phyloP scores from a whole-genome alignment of 2,888 invertebrate genomes.

The Norana najaformis region DNA sequence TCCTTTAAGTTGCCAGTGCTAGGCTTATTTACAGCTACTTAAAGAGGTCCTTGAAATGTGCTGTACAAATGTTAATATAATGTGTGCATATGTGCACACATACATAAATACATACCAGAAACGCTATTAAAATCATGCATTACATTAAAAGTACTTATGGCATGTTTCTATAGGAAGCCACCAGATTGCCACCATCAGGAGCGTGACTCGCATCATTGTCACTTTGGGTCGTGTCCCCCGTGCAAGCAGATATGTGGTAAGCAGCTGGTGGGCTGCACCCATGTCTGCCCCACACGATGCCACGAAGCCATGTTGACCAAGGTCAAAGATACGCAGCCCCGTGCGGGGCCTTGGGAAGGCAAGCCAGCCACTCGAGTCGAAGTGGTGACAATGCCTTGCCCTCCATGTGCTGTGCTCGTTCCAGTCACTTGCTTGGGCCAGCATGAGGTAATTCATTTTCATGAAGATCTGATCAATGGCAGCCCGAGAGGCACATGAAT shows the following conservation, averaged over 20 bases:
- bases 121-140: background rate
- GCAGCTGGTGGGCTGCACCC: conserved; percentile 50
- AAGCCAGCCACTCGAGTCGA: conserved; percentile 51
- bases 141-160: background rate
- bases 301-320: conserved; percentile 56
- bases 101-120: background rate
- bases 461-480: too few relatives aligned
- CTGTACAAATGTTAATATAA: too few relatives aligned
- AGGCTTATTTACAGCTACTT: too few relatives aligned
- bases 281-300: conserved; percentile 55
- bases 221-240: conserved; percentile 73
- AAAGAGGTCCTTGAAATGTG: too few relatives aligned
- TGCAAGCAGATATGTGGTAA: conserved; percentile 76
- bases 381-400: conserved; percentile 62
- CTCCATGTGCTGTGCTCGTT: conserved; percentile 69
- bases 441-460: conserved; percentile 64
- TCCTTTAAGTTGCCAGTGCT: too few relatives aligned
- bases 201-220: conserved; percentile 70
- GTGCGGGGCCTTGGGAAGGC: conserved; percentile 65
- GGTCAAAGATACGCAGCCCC: conserved; percentile 44
- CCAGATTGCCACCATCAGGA: conserved; percentile 82
- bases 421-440: conserved; percentile 62
- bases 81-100: background rate
- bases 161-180: conserved; percentile 66
- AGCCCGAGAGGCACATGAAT: too few relatives aligned